A percentile compares a stretch with the other conserved stretches of the same genome.
Evolutionary conservation across 2,888 invertebrate genomes (phyloP).

Genomic region (Seira musarum): DNA sequence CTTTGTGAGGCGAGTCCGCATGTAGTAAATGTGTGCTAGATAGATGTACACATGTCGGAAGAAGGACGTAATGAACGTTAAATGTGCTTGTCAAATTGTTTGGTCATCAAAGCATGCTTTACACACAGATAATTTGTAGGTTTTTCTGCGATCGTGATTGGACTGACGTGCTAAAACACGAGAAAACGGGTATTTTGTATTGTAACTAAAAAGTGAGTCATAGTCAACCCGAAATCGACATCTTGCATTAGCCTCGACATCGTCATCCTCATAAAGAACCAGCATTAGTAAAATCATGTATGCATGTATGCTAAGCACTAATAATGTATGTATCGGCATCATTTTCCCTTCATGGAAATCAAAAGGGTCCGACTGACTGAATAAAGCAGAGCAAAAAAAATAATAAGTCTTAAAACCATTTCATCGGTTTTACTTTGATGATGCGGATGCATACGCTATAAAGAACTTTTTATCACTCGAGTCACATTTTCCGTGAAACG

Average conservation of each 20-base stretch:
- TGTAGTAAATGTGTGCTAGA: too few relatives aligned
- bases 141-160: not conserved
- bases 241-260: too few relatives aligned
- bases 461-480: not conserved
- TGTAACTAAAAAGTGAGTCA: not conserved
- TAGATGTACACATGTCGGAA: too few relatives aligned
- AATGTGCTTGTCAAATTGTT: conserved; percentile 36
- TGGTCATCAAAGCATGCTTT: conserved; percentile 23
- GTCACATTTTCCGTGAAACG: not conserved
- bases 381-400: not conserved
- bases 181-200: not conserved
- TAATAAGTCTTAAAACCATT: not conserved
- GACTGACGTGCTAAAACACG: not conserved
- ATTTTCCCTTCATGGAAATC: not conserved
- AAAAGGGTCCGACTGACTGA: not conserved
- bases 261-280: too few relatives aligned
- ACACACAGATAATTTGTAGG: not conserved
- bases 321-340: not conserved
- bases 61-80: not conserved
- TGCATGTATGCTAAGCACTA: not conserved
- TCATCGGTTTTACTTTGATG: not conserved
- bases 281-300: too few relatives aligned
- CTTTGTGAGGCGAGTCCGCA: too few relatives aligned
- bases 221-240: too few relatives aligned
- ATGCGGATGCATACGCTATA: not conserved